Evolutionary conservation across 2,113 vertebrate genomes (phyloP).

Genomic region (Galbula dea): DNA sequence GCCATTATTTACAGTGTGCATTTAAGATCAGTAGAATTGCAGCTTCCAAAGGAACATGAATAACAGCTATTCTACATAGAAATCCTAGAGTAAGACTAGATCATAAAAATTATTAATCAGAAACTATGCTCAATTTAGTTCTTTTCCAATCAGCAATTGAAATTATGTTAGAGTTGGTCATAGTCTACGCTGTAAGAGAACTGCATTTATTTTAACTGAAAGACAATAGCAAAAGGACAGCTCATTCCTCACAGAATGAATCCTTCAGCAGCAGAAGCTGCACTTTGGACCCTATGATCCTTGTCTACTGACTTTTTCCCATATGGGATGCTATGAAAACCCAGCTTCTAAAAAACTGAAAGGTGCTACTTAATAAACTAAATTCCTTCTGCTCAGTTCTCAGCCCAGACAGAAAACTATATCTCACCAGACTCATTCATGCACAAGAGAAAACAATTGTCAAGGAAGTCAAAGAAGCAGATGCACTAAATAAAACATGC

Average conservation of each 20-base stretch:
- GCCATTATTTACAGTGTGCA: neutral
- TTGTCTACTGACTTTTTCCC: neutral
- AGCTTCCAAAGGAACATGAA: neutral
- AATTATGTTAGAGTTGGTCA: neutral
- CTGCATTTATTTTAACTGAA: neutral
- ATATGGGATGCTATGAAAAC: neutral
- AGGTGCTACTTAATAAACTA: neutral
- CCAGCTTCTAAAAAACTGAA: neutral
- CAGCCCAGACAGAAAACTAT: neutral
- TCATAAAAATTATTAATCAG: slow-evolving; percentile 33
- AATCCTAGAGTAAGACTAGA: neutral
- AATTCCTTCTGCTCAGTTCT: neutral
- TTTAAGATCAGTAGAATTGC: neutral
- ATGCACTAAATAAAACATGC: neutral
- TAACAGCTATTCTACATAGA: neutral
- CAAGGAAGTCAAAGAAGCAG: neutral
- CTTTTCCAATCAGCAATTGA: neutral
- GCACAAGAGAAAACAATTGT: neutral
- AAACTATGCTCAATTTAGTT: neutral
- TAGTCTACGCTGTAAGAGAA: neutral
- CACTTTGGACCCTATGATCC: neutral
- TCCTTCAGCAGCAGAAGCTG: neutral
- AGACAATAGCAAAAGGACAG: neutral
- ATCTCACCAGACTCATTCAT: rapidly evolving
- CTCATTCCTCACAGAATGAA: neutral